These are phyloP conservation scores for Nyctalus aviator DNA, from an alignment of 2,797 vertebrate genomes.

Conservation along the genomic window DNA sequence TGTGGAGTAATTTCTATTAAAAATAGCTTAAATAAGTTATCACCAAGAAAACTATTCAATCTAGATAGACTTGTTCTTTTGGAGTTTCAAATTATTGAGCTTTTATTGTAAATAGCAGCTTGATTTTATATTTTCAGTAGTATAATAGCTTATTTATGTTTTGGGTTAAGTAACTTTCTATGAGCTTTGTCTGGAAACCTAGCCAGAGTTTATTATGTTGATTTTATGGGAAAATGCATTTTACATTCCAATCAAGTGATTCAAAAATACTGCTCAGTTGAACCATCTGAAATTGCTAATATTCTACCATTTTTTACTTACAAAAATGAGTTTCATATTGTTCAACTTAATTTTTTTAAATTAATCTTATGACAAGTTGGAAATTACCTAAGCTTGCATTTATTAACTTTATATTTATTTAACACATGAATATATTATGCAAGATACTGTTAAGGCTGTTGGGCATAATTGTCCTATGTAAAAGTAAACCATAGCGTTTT, in stretches of 20 bases:
- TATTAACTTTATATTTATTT: slow-evolving; percentile 65
- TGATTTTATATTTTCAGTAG: slow-evolving; percentile 25
- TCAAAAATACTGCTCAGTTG: slow-evolving; percentile 40
- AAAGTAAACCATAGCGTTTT: slow-evolving; percentile 37
- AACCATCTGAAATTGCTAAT: slow-evolving; percentile 49
- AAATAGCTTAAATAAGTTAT: slow-evolving; percentile 43
- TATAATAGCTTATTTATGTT: slow-evolving; percentile 35
- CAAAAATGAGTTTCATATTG: slow-evolving; percentile 28
- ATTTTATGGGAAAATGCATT: slow-evolving; percentile 57
- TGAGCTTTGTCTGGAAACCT: slow-evolving; percentile 34
- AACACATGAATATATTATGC: background rate
- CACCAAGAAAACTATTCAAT: slow-evolving; percentile 50
- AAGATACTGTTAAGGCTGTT: slow-evolving; percentile 38
- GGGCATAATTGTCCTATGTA: background rate
- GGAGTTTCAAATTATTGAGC: slow-evolving; percentile 45
- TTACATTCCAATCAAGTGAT: slow-evolving; percentile 54
- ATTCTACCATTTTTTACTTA: slow-evolving; percentile 10
- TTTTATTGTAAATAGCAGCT: slow-evolving; percentile 56
- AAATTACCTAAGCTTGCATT: slow-evolving; percentile 26
- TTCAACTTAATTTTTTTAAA: slow-evolving; percentile 61
- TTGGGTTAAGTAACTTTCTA: slow-evolving; percentile 47
- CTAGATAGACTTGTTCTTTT: slow-evolving; percentile 22
- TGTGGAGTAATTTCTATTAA: slow-evolving; percentile 41
- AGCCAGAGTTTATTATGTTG: slow-evolving; percentile 30
- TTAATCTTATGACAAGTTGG: slow-evolving; percentile 22